Base-by-base conservation (phyloP, 2,797 vertebrate species). In the Picus viridis region DNA sequence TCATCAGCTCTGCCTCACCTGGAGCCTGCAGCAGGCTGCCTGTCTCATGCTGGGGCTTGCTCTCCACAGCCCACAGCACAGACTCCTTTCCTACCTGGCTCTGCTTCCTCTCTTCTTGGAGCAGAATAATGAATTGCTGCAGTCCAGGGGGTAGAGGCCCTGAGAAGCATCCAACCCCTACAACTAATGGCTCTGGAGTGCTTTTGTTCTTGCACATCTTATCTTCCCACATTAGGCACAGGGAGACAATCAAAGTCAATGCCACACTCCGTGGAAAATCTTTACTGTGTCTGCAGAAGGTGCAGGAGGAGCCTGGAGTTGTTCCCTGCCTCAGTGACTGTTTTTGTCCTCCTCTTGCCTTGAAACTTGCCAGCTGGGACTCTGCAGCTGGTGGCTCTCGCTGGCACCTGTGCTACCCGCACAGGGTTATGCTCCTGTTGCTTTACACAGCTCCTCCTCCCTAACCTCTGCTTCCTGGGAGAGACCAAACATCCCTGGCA, bases 171-270 rank as follows among this genome's bases (percentile, higher is more conserved):
- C 67, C 81, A 94, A 92, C 20, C 10, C 54, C 1, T 24, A n/a
- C 36, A 65, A 64, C 77, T 91, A 92, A 88, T 34, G 68, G 58
- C 51, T 73, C 9, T 6, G 4, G 68, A 90, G 53, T 59, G 61
- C 62, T 78, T 87, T 80, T 90, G 39, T 61, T 75, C 80, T 79
- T 0, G 0, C 29, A 9, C 20, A 24, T 57, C 81, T 85, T 92
- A 71, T 83, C 86, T 88, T 27, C 65, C 43, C 3, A 4, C 64
- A 47, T 57, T 76, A 88, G 69, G 56, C 77, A 36, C 59, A 39
- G 81, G 36, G 72, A 83, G 53, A 71, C 78, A 69, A 81, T 87
- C 92, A 85, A 74, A 96, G 95, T 32, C 91, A 58, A 70, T 68
- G 83, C 80, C 90, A 85, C 0, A 3, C 77, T 91, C 47, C 13